Evolutionary conservation across 2,888 invertebrate genomes (phyloP), one percentile per base, ranked within the genome.

Genomic region (Bruchidius siliquastri): DNA sequence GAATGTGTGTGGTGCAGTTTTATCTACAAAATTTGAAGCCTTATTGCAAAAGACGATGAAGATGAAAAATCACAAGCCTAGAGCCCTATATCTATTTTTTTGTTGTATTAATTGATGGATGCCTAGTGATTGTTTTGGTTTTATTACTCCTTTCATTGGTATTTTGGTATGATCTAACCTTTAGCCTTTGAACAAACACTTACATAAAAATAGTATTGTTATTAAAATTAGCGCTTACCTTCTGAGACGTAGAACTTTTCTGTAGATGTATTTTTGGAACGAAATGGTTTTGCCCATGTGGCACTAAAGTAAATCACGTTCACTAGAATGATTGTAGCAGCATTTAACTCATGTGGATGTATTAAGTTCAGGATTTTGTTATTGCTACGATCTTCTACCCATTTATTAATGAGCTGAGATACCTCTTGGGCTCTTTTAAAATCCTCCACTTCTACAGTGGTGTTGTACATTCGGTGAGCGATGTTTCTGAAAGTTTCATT

Each of bases 401-500:
- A 86, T 49, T 79, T 68, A 76, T 86, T 86, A 13, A 86, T 86
- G 1, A 67, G 73, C 0, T 74, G 22, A 0, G 84, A 81, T 0
- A 85, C 78, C 6, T 20, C 20, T 21, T 30, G 4, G 21, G 13
- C 21, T 20, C 71, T 67, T 3, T 13, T 20, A 20, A 73, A 76
- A 68, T 74, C 70, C 13, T 74, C 32, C 8, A 49, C 71, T 21
- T 71, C 70, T 30, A 76, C 70, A 67, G 49, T 49, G 49, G 49
- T 13, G 18, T 49, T 49, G 49, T 49, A 49, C 32, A 89, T 0
- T 93, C 90, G 72, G 10, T 87, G 81, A 0, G 93, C 90, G 68
- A 91, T 85, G 4, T 88, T 85, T 78, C 90, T 88, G 76, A 91
- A 91, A 20, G 87, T 82, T 0, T 88, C 80, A n/a, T 89, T 86